Percentiles rank a stretch among this genome's conserved stretches.
phyloP scores from a whole-genome alignment of 2,888 invertebrate genomes.

The Orchesellides sinensis region DNA sequence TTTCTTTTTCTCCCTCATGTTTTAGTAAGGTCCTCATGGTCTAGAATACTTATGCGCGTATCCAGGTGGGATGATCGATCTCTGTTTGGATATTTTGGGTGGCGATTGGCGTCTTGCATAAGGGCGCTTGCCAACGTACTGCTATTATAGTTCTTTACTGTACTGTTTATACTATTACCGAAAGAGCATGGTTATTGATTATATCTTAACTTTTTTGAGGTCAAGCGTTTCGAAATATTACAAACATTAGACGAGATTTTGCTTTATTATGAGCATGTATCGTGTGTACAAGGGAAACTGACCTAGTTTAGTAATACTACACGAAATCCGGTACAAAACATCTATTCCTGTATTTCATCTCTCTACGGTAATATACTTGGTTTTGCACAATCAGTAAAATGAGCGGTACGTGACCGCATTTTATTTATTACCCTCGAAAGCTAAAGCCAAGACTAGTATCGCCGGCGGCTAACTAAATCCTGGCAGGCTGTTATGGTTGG shows the following conservation, averaged over 20 bases:
- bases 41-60: too few relatives aligned
- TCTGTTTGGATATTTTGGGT: not conserved
- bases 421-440: constrained; percentile 1
- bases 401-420: constrained; percentile 44
- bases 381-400: not conserved
- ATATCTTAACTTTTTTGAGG: constrained; percentile 44
- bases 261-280: too few relatives aligned
- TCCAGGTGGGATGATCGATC: constrained; percentile 1
- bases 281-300: constrained; percentile 54
- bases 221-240: constrained; percentile 43
- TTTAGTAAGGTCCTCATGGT: too few relatives aligned
- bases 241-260: constrained; percentile 3
- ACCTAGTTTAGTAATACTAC: constrained; percentile 43
- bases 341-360: constrained; percentile 22
- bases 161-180: too few relatives aligned
- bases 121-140: too few relatives aligned
- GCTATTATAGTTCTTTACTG: too few relatives aligned
- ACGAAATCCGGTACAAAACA: constrained; percentile 34
- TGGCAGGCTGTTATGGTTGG: not conserved
- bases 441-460: not conserved
- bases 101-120: too few relatives aligned
- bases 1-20: too few relatives aligned
- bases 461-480: not conserved
- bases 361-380: too few relatives aligned
- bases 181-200: constrained; percentile 36